Evolutionary conservation across 2,113 vertebrate species (phyloP), one percentile per base, ranked within the genome.

Genomic region (Galeopterus variegatus): DNA sequence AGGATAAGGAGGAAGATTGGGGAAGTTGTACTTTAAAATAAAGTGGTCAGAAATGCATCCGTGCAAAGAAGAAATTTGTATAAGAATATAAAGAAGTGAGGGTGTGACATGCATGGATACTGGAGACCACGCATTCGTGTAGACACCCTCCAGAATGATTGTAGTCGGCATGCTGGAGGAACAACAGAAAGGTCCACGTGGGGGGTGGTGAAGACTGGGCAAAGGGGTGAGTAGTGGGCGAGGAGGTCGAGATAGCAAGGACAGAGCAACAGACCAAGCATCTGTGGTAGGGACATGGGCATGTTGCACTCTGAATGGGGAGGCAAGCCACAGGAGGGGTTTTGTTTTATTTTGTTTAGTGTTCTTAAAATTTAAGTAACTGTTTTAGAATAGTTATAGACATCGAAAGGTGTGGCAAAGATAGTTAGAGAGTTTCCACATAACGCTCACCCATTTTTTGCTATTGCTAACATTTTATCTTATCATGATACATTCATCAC

Each of bases 311-410:
- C 17, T 65, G 24, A 79, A 11, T 60, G 31, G 80, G 13, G 64
- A 50, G 24, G 41, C 9, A 64, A 79, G 24, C 15, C 8, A 52
- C 28, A 80, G 33, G 70, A 87, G 2, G 6, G 10, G 48, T 60
- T 58, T 93, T 56, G 56, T 15, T 82, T 79, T 94, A 54, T 19
- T 75, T 62, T 28, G 6, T 64, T 81, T 83, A 67, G 24, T n/a
- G 50, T 88, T 80, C n/a, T 76, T 60, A 75, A 90, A 87, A 62
- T 83, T 83, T 65, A 91, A 90, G 31, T 48, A 28, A 58, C 69
- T 26, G 64, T 60, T 86, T 31, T 31, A 31, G 24, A 84, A 60
- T 67, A 64, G 23, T 54, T 75, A 88, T 52, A 81, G 45, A 84
- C 88, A 33, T 88, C 62, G 28, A 54, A 54, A 88, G 58, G 2